Conservation (phyloP, 2,113 vertebrate genomes). For the Nannospalax galili region DNA sequence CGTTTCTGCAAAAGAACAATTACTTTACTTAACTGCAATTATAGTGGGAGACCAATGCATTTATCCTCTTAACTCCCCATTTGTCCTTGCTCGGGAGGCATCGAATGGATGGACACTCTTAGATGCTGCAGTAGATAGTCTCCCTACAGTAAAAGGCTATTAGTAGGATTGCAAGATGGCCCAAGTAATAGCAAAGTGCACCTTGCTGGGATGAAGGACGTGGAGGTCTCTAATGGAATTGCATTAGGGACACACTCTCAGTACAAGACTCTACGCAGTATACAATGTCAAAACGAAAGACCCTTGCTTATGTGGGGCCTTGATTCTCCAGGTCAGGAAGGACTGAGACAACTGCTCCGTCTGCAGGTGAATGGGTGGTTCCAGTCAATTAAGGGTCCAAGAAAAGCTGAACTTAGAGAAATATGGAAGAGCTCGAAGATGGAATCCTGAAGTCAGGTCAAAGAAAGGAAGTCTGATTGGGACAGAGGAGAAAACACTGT, state of each 20-base stretch:
- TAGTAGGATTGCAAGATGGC: slow-evolving; percentile 50
- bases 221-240: slow-evolving; percentile 57
- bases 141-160: slow-evolving; percentile 71
- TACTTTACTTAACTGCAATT: slow-evolving; percentile 59
- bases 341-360: not conserved
- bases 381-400: not conserved
- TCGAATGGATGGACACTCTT: not conserved
- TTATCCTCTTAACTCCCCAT: slow-evolving; percentile 29
- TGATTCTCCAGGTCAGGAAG: not conserved
- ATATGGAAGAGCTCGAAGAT: not conserved
- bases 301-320: not conserved
- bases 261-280: not conserved
- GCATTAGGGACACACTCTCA: not conserved
- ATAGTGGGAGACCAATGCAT: not conserved
- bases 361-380: not conserved
- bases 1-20: not conserved
- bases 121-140: slow-evolving; percentile 54
- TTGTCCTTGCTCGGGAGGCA: not conserved
- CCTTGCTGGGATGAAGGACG: slow-evolving; percentile 17
- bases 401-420: not conserved
- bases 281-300: not conserved
- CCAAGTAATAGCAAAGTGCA: slow-evolving; percentile 52
- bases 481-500: not conserved
- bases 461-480: not conserved
- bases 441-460: slow-evolving; percentile 24